A percentile compares a stretch with the other conserved stretches of the same genome.
Conservation (phyloP, 2,888 invertebrate genomes). For the Chironomus tentans region DNA sequence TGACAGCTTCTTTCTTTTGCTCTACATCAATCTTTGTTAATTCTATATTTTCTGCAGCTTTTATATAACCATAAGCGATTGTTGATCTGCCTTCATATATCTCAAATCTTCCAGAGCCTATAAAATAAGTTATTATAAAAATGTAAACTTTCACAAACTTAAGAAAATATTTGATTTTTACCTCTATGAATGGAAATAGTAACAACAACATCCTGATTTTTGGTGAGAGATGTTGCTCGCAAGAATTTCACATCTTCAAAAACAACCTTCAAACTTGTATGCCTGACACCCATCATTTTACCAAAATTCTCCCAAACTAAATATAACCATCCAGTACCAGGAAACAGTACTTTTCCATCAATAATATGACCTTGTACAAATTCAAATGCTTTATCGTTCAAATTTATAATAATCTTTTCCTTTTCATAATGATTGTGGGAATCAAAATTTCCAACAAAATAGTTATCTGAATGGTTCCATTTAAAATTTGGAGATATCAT, state of each 20-base stretch:
- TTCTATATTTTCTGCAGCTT: conserved; percentile 31
- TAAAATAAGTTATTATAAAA: neutral
- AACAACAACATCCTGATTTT: conserved; percentile 38
- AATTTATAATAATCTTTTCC: conserved; percentile 49
- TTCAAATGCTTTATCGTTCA: conserved; percentile 57
- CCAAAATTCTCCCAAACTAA: conserved; percentile 43
- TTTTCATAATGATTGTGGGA: conserved; percentile 60
- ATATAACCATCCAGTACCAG: conserved; percentile 48
- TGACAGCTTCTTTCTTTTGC: neutral
- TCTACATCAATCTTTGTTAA: conserved; percentile 27
- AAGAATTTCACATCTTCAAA: conserved; percentile 44
- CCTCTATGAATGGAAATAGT: conserved; percentile 35
- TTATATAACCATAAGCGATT: conserved; percentile 39
- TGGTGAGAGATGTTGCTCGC: conserved; percentile 49
- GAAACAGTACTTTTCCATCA: conserved; percentile 59
- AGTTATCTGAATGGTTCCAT: conserved; percentile 70
- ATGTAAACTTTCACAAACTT: no score
- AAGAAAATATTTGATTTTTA: neutral
- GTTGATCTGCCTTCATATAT: conserved; percentile 38
- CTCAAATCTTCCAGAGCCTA: conserved; percentile 37
- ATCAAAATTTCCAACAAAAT: conserved; percentile 60
- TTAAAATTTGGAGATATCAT: conserved; percentile 66
- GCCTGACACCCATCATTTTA: conserved; percentile 38
- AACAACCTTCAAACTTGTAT: conserved; percentile 41
- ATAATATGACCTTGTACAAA: conserved; percentile 73